phyloP scores from a whole-genome alignment of 2,113 vertebrate species.

The Muntiacus muntjak region DNA sequence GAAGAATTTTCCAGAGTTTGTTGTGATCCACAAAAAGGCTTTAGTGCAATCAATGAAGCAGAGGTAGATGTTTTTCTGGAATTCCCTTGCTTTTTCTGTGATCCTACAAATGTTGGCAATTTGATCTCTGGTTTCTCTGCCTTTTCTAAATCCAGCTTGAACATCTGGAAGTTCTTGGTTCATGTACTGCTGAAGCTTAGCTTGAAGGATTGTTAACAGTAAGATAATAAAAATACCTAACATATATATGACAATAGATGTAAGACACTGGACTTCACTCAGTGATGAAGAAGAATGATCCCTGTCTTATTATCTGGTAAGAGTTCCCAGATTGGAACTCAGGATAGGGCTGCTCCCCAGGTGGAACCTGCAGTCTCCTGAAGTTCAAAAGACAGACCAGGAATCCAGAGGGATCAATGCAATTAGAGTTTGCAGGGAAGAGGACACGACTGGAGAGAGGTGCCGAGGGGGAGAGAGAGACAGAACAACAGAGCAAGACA shows the following conservation, averaged over 20 bases:
- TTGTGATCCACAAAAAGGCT: neutral
- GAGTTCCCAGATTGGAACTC: neutral
- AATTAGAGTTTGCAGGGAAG: neutral
- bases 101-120: neutral
- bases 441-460: neutral
- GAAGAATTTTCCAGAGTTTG: neutral
- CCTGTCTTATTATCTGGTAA: neutral
- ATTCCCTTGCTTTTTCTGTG: neutral
- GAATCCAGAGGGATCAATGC: neutral
- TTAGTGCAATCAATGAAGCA: neutral
- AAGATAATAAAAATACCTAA: neutral
- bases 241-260: neutral
- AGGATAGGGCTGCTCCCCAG: neutral
- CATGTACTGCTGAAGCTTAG: neutral
- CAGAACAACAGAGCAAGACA: neutral
- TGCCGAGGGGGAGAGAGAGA: too few species aligned
- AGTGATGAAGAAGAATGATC: neutral
- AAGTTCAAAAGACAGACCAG: neutral
- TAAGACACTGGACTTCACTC: neutral
- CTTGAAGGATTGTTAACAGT: neutral
- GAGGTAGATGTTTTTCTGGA: neutral
- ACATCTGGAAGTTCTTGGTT: neutral
- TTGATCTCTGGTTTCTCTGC: neutral
- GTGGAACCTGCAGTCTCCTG: neutral
- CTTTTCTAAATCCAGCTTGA: neutral